phyloP scores from a whole-genome alignment of 1,140 invertebrate species.

The Phenacoccus solenopsis region DNA sequence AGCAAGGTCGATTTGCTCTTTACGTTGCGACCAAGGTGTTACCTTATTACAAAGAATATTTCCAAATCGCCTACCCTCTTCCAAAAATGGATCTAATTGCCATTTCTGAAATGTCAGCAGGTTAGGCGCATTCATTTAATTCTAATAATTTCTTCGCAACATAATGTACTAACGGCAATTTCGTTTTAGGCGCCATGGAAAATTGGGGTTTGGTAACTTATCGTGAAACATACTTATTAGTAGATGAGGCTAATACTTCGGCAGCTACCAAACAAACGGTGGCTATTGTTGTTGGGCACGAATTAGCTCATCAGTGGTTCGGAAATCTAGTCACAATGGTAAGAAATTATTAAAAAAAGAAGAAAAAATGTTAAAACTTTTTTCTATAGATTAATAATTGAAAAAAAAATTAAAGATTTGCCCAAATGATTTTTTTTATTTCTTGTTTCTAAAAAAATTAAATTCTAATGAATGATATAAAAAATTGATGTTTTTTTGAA shows the following conservation, averaged over 20 bases:
- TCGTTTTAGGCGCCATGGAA: constrained; percentile 70
- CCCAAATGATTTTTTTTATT: too few relatives aligned
- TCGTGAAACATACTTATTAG: constrained; percentile 67
- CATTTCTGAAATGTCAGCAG: constrained; percentile 80
- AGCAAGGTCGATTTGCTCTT: constrained; percentile 84
- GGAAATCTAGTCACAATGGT: constrained; percentile 79
- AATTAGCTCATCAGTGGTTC: constrained; percentile 84
- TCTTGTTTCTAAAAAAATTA: too few relatives aligned
- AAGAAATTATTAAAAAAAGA: constrained; percentile 41
- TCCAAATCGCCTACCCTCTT: constrained; percentile 86
- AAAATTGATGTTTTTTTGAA: background rate
- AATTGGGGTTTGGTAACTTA: constrained; percentile 86
- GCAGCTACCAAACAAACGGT: constrained; percentile 72
- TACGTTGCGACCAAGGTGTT: constrained; percentile 73
- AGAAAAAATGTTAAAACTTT: too few relatives aligned
- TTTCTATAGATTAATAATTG: too few relatives aligned
- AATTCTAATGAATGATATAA: too few relatives aligned
- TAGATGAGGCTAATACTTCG: constrained; percentile 73
- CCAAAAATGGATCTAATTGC: constrained; percentile 94
- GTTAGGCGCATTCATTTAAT: too few relatives aligned
- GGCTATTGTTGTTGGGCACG: constrained; percentile 74
- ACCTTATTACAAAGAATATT: constrained; percentile 89
- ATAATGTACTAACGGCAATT: background rate
- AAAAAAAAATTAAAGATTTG: too few relatives aligned
- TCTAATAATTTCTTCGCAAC: constrained; percentile 8